Percentiles rank a stretch among this genome's conserved stretches.
These are phyloP conservation scores for Ascaphus truei DNA, from an alignment of 2,113 vertebrate species.

Conservation along the genomic window DNA sequence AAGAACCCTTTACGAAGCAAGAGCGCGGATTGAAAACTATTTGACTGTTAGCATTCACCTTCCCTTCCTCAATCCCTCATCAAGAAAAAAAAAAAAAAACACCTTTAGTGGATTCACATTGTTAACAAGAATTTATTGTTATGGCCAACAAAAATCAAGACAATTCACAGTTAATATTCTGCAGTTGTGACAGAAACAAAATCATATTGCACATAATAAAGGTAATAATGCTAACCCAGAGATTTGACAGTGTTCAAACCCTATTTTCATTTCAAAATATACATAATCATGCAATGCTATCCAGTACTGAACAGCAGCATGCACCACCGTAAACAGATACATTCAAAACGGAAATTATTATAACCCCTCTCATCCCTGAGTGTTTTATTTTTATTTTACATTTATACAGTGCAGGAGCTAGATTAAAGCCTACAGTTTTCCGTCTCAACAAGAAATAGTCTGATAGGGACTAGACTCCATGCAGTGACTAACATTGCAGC, in stretches of 20 bases:
- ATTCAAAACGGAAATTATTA: conserved; percentile 54
- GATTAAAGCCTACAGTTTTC: no score
- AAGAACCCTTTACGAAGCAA: no score
- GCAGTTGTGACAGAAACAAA: conserved; percentile 71
- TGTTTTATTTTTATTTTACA: conserved; percentile 8
- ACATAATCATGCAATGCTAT: conserved; percentile 75
- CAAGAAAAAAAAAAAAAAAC: no score
- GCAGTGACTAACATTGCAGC: neutral
- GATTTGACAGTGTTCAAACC: conserved; percentile 56
- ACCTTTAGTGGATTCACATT: conserved; percentile 49
- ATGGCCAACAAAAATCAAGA: conserved; percentile 67
- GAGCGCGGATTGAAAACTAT: no score
- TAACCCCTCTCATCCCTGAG: conserved; percentile 24
- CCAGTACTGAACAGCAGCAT: conserved; percentile 61
- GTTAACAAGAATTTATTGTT: conserved; percentile 65
- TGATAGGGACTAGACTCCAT: no score
- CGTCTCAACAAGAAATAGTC: neutral
- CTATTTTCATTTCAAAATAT: conserved; percentile 71
- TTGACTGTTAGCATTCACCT: no score
- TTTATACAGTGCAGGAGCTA: conserved; percentile 61
- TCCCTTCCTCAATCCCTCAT: no score
- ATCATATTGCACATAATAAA: conserved; percentile 79
- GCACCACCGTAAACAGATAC: conserved; percentile 67
- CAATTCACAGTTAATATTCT: conserved; percentile 76
- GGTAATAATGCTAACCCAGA: conserved; percentile 53